Evolutionary conservation across 2,113 vertebrate species (phyloP).

Genomic region (Sinocyclocheilus rhinocerous): DNA sequence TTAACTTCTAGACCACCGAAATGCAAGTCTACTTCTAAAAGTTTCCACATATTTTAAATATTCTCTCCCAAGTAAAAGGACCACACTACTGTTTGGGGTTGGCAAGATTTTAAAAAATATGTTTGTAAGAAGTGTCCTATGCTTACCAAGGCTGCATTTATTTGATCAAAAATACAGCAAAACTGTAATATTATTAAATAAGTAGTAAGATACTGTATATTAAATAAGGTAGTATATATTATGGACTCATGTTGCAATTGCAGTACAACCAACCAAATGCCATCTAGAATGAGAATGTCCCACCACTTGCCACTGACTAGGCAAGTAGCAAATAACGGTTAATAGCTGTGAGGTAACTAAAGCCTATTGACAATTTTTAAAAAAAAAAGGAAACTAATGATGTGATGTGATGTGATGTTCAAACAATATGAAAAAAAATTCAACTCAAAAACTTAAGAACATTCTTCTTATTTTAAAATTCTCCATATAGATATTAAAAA

Average conservation of each 20-base stretch:
- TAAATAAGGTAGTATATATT: no score
- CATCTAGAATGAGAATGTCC: no score
- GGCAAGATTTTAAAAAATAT: background rate
- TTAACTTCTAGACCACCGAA: background rate
- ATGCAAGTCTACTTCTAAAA: background rate
- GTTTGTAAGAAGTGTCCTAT: background rate
- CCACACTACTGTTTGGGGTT: background rate
- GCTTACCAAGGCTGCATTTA: no score
- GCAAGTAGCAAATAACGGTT: background rate
- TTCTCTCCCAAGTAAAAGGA: background rate
- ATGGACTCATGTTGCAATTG: no score
- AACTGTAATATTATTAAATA: no score
- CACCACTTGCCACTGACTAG: background rate
- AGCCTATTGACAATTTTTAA: background rate
- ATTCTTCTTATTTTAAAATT: background rate
- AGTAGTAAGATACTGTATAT: no score
- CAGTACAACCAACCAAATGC: no score
- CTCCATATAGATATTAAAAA: background rate
- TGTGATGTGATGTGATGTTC: no score
- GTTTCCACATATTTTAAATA: background rate
- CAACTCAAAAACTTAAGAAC: background rate
- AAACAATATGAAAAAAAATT: background rate
- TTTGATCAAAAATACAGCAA: no score
- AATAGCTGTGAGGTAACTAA: background rate
- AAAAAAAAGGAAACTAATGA: no score